phyloP scores from a whole-genome alignment of 2,113 vertebrate species.

The Chaenogobius annularis region DNA sequence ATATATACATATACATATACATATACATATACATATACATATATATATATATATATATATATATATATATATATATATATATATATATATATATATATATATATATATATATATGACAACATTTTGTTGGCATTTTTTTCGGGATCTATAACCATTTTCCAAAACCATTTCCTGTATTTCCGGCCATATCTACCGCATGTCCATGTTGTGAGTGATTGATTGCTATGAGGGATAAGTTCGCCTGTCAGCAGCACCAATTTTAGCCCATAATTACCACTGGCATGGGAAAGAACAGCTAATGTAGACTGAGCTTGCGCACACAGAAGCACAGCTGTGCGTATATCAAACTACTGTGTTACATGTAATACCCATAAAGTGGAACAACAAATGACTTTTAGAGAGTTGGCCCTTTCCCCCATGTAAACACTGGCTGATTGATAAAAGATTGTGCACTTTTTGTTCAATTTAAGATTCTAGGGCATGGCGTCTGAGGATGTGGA shows the following conservation, averaged over 20 bases:
- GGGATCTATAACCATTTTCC: not conserved
- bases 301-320: slow-evolving; percentile 38
- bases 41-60: no score
- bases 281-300: slow-evolving; percentile 76
- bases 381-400: slow-evolving; percentile 17
- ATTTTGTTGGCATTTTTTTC: not conserved
- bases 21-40: no score
- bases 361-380: slow-evolving; percentile 19
- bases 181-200: slow-evolving; percentile 18
- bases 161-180: slow-evolving; percentile 34
- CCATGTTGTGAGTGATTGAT: slow-evolving; percentile 41
- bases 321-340: slow-evolving; percentile 15
- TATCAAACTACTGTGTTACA: slow-evolving; percentile 33
- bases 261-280: slow-evolving; percentile 70
- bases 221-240: slow-evolving; percentile 40
- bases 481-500: not conserved
- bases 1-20: no score
- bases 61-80: no score
- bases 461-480: not conserved
- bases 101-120: not conserved
- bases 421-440: not conserved
- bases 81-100: no score
- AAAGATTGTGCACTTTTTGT: not conserved
- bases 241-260: slow-evolving; percentile 66
- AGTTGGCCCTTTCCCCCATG: slow-evolving; percentile 8